Base-by-base conservation (phyloP, 2,888 invertebrate species). In the Panzeria rudis region DNA sequence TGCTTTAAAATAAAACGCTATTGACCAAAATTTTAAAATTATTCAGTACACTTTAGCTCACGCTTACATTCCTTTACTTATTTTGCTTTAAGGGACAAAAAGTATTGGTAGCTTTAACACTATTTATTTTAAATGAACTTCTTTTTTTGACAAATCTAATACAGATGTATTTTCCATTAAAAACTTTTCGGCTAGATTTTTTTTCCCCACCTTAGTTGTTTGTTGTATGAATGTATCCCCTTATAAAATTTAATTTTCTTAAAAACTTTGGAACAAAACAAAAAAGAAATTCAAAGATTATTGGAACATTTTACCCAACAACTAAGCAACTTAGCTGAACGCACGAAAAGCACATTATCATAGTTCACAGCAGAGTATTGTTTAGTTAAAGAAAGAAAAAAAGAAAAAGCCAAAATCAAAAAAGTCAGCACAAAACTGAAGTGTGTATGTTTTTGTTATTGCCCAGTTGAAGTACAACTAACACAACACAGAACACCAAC, bases 181-280 rank as follows among this genome's bases (percentile, higher is more conserved):
- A 59, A 59, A 68, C 15, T 50, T 68, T 32, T 29, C 3, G 17
- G 8, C 25, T 8, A n/a, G 3, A 25, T 6, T 3, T 32, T 17
- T 32, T 29, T 61, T 23, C 7, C 4, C 41, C n/a, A 62, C 62
- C 62, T 62, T 25, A 9, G 9, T 1, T n/a, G 13, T 41, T 25
- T 2, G 41, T 62, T 41, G 17, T 20, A n/a, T n/a, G n/a, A n/a
- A n/a, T 23, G 0, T 17, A 17, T n/a, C 23, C 9, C 25, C 9
- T 52, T 9, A n/a, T 3, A 41, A 75, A 75, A 75, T 64, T 75
- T 20, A 64, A 64, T 75, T 64, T 64, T 54, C 64, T 66, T 64
- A 29, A 29, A 41, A 76, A 76, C 29, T 66, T 62, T 66, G 32
- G 2, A 15, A 56, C 44, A 44, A 64, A 44, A 61, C 17, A 7